Evolutionary conservation across 2,797 vertebrate genomes (phyloP).

Genomic region (Lacerta bilineata): DNA sequence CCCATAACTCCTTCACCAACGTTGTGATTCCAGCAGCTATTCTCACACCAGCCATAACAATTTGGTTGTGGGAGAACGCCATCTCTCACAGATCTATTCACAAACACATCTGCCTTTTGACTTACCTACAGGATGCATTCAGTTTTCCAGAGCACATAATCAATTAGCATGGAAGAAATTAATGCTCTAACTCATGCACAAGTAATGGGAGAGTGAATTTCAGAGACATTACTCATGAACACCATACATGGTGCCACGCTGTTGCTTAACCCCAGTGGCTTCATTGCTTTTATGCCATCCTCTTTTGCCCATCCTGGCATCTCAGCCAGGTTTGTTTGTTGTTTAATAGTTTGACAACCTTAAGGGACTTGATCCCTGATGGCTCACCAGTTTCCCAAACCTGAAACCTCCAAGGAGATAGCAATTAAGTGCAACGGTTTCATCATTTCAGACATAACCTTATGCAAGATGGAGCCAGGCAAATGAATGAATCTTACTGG

Average conservation of each 20-base stretch:
- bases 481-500: neutral
- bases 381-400: neutral
- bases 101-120: neutral
- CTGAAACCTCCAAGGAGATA: neutral
- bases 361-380: neutral
- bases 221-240: neutral
- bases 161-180: neutral
- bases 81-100: neutral
- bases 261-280: neutral
- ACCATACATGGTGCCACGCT: neutral
- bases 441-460: neutral
- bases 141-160: neutral
- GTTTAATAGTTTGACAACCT: neutral
- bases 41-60: too few species aligned
- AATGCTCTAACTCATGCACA: neutral
- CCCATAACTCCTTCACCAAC: too few species aligned
- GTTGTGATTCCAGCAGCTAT: too few species aligned
- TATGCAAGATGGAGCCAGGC: neutral
- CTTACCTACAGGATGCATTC: neutral
- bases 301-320: neutral
- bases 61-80: neutral
- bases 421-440: neutral
- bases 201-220: too few species aligned
- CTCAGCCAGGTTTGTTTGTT: neutral
- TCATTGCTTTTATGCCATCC: neutral